phyloP scores from a whole-genome alignment of 2,113 vertebrate genomes.

The Miniopterus natalensis region DNA sequence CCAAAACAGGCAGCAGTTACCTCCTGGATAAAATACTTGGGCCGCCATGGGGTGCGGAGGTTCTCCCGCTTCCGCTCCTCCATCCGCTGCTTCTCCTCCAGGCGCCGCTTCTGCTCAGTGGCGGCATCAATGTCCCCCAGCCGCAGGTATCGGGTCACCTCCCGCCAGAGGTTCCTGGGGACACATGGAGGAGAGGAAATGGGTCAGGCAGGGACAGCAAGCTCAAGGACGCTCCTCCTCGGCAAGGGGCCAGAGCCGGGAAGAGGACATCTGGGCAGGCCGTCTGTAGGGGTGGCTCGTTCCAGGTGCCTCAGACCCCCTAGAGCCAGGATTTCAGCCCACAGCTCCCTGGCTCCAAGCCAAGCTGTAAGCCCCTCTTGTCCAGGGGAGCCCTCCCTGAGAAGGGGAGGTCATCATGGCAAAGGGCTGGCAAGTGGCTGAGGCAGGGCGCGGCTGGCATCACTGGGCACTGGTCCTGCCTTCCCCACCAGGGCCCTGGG shows the following conservation, averaged over 20 bases:
- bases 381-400: neutral
- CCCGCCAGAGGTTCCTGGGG: slow-evolving; percentile 93
- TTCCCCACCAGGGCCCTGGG: neutral
- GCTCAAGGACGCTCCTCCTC: fast-evolving
- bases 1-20: slow-evolving; percentile 81
- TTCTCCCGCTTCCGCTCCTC: slow-evolving; percentile 91
- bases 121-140: slow-evolving; percentile 93
- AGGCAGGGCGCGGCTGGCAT: neutral
- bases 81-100: slow-evolving; percentile 94
- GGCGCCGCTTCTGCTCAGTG: slow-evolving; percentile 93
- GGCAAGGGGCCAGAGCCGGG: neutral
- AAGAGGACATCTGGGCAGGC: no score
- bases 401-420: neutral
- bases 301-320: neutral
- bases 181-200: neutral
- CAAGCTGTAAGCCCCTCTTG: neutral
- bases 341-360: neutral
- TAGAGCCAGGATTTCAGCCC: neutral
- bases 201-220: neutral
- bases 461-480: neutral
- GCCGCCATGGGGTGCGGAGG: slow-evolving; percentile 90
- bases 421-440: neutral
- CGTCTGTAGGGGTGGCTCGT: fast-evolving
- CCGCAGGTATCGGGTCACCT: slow-evolving; percentile 93
- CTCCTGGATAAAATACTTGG: slow-evolving; percentile 96